Conservation (phyloP, 1,140 invertebrate species). For the Lordiphosa mommai region DNA sequence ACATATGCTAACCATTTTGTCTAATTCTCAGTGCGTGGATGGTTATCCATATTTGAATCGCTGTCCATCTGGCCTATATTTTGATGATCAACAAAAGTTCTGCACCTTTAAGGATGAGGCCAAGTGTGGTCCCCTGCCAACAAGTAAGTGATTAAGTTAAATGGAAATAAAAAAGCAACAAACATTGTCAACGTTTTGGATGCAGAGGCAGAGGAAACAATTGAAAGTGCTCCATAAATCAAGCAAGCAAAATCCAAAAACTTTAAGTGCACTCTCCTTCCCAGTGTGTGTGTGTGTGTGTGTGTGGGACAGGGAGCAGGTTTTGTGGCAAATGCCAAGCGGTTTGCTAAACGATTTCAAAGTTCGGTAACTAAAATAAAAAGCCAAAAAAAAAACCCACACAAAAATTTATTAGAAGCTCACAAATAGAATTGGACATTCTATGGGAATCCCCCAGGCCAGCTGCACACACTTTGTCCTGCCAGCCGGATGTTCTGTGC, state of each 20-base stretch:
- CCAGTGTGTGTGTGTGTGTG: conserved; percentile 6
- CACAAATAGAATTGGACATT: conserved; percentile 45
- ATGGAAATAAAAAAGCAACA: too few species aligned
- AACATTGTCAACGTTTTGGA: not conserved
- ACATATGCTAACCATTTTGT: not conserved
- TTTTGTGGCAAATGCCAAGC: conserved; percentile 33
- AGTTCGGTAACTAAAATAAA: conserved; percentile 49
- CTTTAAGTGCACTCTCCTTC: conserved; percentile 59
- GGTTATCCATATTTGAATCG: conserved; percentile 91
- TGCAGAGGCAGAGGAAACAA: conserved; percentile 31
- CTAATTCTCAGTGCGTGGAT: conserved; percentile 87
- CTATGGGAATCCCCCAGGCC: conserved; percentile 24
- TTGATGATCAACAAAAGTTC: conserved; percentile 93
- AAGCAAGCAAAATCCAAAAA: conserved; percentile 42
- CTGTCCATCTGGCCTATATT: conserved; percentile 93
- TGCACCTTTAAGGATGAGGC: conserved; percentile 95
- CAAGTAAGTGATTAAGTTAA: conserved; percentile 85
- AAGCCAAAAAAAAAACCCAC: conserved; percentile 19
- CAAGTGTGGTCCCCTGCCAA: conserved; percentile 91
- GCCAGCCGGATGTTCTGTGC: not conserved
- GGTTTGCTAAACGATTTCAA: conserved; percentile 62
- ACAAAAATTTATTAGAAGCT: conserved; percentile 55
- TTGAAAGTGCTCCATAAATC: conserved; percentile 73
- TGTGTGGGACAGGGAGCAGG: conserved; percentile 1
- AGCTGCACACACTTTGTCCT: not conserved